phyloP scores from a whole-genome alignment of 2,113 vertebrate genomes.

The Thermophis baileyi region DNA sequence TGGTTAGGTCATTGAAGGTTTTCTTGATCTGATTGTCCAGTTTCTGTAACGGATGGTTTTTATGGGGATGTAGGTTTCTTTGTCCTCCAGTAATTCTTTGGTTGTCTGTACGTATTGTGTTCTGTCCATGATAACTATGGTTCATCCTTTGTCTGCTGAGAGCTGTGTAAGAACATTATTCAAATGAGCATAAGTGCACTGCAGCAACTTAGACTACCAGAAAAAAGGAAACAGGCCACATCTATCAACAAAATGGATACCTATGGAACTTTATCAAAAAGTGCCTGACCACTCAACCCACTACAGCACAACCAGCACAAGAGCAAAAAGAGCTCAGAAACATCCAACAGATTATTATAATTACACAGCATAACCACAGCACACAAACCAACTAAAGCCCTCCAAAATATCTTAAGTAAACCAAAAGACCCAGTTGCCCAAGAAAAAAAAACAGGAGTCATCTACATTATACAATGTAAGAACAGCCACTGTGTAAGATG shows the following conservation, averaged over 20 bases:
- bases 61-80: no score
- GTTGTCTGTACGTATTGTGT: no score
- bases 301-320: not conserved
- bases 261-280: not conserved
- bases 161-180: no score
- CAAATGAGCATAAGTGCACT: no score
- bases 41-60: not conserved
- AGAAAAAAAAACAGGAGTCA: no score
- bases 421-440: not conserved
- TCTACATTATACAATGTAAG: no score
- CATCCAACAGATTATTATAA: not conserved
- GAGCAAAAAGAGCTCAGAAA: not conserved
- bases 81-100: no score
- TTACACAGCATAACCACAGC: not conserved
- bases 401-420: not conserved
- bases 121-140: no score
- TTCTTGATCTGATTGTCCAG: not conserved
- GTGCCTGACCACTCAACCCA: not conserved
- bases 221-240: not conserved
- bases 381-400: not conserved
- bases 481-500: not conserved
- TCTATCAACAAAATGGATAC: not conserved
- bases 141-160: no score
- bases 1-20: not conserved
- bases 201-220: no score